These are phyloP conservation scores for Drosophila mayri DNA, from an alignment of 1,140 invertebrate species.

Conservation along the genomic window DNA sequence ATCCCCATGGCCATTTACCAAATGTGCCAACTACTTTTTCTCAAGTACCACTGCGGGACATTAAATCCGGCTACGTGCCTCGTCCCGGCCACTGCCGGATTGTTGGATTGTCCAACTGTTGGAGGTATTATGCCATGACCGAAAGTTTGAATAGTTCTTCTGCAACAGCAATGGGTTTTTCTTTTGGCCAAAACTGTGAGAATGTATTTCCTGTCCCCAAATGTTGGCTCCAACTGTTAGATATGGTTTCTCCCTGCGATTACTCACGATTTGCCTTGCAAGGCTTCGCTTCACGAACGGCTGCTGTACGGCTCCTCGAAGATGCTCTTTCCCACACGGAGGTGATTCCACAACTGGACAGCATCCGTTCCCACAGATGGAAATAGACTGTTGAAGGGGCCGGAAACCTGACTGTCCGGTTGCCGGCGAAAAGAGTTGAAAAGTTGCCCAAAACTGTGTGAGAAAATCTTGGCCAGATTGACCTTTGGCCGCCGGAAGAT, in stretches of 20 bases:
- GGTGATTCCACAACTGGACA: conserved; percentile 64
- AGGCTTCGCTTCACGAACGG: not conserved
- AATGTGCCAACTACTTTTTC: conserved; percentile 79
- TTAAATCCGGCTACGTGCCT: conserved; percentile 79
- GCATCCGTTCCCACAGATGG: conserved; percentile 67
- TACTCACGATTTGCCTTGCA: conserved; percentile 46
- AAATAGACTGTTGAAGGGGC: conserved; percentile 7
- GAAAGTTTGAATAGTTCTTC: conserved; percentile 80
- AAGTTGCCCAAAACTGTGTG: conserved; percentile 70
- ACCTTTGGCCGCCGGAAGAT: conserved; percentile 65
- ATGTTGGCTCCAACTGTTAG: conserved; percentile 57
- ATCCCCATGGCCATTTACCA: conserved; percentile 53
- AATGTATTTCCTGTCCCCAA: conserved; percentile 47
- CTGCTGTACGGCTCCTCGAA: conserved; percentile 16
- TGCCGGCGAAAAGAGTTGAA: conserved; percentile 72
- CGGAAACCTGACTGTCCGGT: conserved; percentile 66
- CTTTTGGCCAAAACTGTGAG: conserved; percentile 1
- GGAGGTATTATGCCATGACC: conserved; percentile 79
- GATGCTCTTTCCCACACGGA: conserved; percentile 61
- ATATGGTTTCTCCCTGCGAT: conserved; percentile 36
- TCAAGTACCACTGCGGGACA: conserved; percentile 82
- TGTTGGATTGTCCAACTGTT: conserved; percentile 56
- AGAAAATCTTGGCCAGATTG: conserved; percentile 74
- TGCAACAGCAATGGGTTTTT: conserved; percentile 40
- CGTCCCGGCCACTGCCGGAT: conserved; percentile 47